Evolutionary conservation across 2,113 vertebrate genomes (phyloP), one percentile per base, ranked within the genome.

Genomic region (Pachycephala philippinensis): DNA sequence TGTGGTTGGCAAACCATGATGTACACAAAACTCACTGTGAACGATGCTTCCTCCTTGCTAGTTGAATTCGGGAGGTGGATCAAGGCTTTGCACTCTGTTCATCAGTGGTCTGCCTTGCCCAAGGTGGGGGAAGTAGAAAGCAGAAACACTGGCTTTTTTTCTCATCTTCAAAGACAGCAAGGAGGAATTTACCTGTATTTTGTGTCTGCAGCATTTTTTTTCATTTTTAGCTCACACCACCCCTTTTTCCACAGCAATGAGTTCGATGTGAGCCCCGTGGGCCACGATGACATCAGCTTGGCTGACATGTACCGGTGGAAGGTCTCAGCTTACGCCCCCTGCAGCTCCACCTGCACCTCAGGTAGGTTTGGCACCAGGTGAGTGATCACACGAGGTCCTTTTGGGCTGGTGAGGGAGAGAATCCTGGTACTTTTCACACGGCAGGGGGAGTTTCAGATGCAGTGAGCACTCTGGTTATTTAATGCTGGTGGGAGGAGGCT

Each of bases 251-350:
- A 30, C 87, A 99, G 98, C 94, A 99, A 99, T 78, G 98, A 99
- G 84, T 98, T 99, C 65, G 98, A 99, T 49, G 97, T 98, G 90
- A 98, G 97, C 68, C 95, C 97, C 0, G 50, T 98, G 61, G 98
- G 98, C 68, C 97, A 95, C 0, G 98, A 97, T 0, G 98, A 99
- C 79, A 97, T 99, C 90, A 99, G 99, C 89, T 90, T 98, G 97
- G 98, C 98, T 65, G 99, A 98, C 96, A 98, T 98, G 98, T 99
- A 99, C 91, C 98, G 98, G 72, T 99, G 99, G 99, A 99, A 99
- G 91, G 98, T 99, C 92, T 99, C 99, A 66, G 99, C 98, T 63
- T 99, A 99, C 37, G 98, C 99, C 57, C 99, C 99, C 31, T 99
- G 99, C 97, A 99, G 99, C 96, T 98, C 99, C 47, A 99, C 99